phyloP scores from a whole-genome alignment of 1,140 invertebrate species.

The Cydia splendana region DNA sequence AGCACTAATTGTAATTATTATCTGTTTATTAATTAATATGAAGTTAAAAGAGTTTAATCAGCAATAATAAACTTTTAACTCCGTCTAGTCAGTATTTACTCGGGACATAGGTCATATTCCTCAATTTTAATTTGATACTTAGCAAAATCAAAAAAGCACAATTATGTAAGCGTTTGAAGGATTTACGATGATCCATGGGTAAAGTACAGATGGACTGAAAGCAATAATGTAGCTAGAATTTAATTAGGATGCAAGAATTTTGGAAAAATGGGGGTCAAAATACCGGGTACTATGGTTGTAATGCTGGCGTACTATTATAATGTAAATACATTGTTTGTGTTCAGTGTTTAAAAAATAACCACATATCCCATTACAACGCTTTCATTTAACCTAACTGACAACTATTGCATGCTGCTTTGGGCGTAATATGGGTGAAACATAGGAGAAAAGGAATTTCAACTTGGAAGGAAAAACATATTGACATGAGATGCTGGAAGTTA shows the following conservation, averaged over 20 bases:
- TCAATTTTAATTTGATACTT: not conserved
- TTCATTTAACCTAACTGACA: slow-evolving; percentile 21
- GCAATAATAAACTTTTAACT: slow-evolving; percentile 25
- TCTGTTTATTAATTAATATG: not conserved
- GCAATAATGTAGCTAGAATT: slow-evolving; percentile 23
- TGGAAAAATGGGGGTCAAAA: slow-evolving; percentile 2
- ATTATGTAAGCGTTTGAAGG: slow-evolving; percentile 10
- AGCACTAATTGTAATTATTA: not conserved
- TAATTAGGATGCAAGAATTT: not conserved
- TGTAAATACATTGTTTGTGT: slow-evolving; percentile 26
- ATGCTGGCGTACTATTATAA: not conserved
- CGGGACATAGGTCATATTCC: not conserved
- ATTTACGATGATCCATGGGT: not conserved
- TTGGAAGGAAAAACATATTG: not conserved
- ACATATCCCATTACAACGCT: slow-evolving; percentile 18
- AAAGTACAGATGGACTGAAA: slow-evolving; percentile 22
- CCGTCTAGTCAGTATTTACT: slow-evolving; percentile 18
- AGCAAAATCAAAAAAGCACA: not conserved
- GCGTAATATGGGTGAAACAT: not conserved
- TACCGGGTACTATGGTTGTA: not conserved
- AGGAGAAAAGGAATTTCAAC: not conserved
- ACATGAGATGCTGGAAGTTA: not conserved
- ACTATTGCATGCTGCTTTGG: not conserved
- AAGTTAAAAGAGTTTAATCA: slow-evolving; percentile 20
- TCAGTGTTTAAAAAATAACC: slow-evolving; percentile 27